Evolutionary conservation across 2,888 invertebrate species (phyloP), one percentile per base, ranked within the genome.

Genomic region (Meghimatium bilineatum): DNA sequence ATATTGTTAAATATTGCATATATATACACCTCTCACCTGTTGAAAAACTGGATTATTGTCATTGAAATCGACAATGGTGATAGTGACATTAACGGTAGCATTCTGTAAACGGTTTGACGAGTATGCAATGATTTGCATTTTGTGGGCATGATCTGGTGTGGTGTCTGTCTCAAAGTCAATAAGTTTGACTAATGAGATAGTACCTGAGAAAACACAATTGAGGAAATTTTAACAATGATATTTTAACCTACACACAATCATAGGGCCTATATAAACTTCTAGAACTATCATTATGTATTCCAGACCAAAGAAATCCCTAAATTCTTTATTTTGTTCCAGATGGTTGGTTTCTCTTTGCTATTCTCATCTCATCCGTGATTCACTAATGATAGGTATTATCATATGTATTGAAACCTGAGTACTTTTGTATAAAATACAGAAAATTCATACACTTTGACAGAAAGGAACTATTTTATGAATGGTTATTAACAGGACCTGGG

Each of bases 41-140:
- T 80, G 69, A 77, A 91, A 91, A 32, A 72, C 26, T 49, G 91
- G 91, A 38, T 44, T 63, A 80, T 90, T 90, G 83, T 91, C 91
- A 82, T 91, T 91, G 79, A 88, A 83, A 85, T 91, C 91, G 3
- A 76, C 75, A 10, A 91, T 85, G 10, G 85, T 82, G 14, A 91
- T 83, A 5, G 63, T 85, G 29, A 90, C 85, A 75, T 92, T 92
- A 3, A 92, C 92, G 6, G 90, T 88, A 6, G 87, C 87, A 34
- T 83, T 86, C 26, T 88, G 78, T 0, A 14, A 0, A 26, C 20
- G 12, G 36, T 82, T 75, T 20, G 32, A n/a, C 20, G 84, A 52
- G n/a, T 66, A 23, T 3, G 87, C 87, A 14, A 36, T n/a, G 12
- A 87, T 67, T 26, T 67, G 71, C 14, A 87, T 56, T 12, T 38